Evolutionary conservation across 2,888 invertebrate species (phyloP).

Genomic region (Nezara viridula): DNA sequence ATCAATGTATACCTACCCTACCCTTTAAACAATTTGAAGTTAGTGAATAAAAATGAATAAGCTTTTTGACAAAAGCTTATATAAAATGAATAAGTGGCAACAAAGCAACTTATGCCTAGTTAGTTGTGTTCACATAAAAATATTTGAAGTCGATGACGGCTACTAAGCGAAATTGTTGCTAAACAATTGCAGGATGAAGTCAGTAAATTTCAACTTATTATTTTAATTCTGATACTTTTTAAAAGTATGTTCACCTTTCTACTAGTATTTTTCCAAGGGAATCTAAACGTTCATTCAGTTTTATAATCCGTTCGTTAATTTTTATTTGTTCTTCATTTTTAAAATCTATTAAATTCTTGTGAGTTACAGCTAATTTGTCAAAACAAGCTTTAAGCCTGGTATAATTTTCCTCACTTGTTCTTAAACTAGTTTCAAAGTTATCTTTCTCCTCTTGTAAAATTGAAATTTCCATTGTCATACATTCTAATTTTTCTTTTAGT

Average conservation of each 20-base stretch:
- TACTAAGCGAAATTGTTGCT: neutral
- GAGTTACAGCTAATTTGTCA: constrained; percentile 1
- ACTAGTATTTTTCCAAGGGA: neutral
- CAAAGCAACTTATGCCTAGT: too few relatives aligned
- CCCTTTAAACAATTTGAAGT: too few relatives aligned
- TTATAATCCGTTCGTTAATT: constrained; percentile 1
- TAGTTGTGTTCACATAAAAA: neutral
- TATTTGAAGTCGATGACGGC: neutral
- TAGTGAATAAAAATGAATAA: too few relatives aligned
- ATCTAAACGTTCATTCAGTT: constrained; percentile 17
- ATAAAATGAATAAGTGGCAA: too few relatives aligned
- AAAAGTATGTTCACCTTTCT: neutral
- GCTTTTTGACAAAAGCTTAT: too few relatives aligned
- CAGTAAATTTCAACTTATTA: neutral
- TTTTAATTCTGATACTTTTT: neutral
- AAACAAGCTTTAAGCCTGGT: neutral
- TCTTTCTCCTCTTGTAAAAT: constrained; percentile 3
- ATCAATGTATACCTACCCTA: too few relatives aligned
- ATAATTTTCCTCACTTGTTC: constrained; percentile 28
- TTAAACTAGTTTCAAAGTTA: constrained; percentile 10
- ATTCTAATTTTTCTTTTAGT: constrained; percentile 24
- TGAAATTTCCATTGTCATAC: neutral
- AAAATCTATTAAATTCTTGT: constrained; percentile 33
- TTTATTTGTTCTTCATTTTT: constrained; percentile 40
- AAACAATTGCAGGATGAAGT: neutral